Conservation (phyloP, 2,888 invertebrate genomes). For the Parelbella ahira region DNA sequence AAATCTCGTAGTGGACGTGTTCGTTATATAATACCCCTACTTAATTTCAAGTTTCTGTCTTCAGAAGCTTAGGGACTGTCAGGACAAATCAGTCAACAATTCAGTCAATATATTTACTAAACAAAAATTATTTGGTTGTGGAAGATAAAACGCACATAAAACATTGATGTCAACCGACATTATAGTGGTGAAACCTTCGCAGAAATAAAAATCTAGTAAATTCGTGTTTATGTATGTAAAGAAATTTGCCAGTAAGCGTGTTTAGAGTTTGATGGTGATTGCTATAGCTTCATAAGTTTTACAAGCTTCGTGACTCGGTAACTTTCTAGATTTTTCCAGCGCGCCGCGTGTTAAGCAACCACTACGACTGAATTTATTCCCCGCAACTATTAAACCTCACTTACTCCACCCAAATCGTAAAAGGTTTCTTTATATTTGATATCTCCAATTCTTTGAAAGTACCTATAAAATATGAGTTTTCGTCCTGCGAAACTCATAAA, state of each 20-base stretch:
- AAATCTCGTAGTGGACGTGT: too few relatives aligned
- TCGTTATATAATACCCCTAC: too few relatives aligned
- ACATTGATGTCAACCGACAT: too few relatives aligned
- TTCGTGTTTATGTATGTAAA: constrained; percentile 17
- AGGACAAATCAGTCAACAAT: too few relatives aligned
- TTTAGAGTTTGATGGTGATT: constrained; percentile 24
- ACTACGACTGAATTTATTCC: constrained; percentile 29
- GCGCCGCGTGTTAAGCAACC: constrained; percentile 15
- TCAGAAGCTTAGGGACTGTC: too few relatives aligned
- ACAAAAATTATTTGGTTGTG: too few relatives aligned
- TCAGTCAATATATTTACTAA: too few relatives aligned
- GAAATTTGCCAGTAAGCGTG: constrained; percentile 20
- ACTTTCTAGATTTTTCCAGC: constrained; percentile 13
- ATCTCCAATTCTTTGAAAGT: constrained; percentile 51
- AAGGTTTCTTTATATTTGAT: constrained; percentile 43
- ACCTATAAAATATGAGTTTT: constrained; percentile 61
- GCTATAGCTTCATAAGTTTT: constrained; percentile 24
- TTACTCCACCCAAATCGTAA: constrained; percentile 46
- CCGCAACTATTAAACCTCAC: constrained; percentile 36
- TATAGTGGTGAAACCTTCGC: too few relatives aligned
- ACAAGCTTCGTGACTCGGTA: constrained; percentile 27
- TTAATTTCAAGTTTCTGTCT: too few relatives aligned
- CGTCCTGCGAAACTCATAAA: constrained; percentile 56
- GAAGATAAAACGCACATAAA: too few relatives aligned
- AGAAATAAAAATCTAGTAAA: constrained; percentile 10